phyloP scores from a whole-genome alignment of 1,140 invertebrate genomes.

The Hirudo medicinalis region DNA sequence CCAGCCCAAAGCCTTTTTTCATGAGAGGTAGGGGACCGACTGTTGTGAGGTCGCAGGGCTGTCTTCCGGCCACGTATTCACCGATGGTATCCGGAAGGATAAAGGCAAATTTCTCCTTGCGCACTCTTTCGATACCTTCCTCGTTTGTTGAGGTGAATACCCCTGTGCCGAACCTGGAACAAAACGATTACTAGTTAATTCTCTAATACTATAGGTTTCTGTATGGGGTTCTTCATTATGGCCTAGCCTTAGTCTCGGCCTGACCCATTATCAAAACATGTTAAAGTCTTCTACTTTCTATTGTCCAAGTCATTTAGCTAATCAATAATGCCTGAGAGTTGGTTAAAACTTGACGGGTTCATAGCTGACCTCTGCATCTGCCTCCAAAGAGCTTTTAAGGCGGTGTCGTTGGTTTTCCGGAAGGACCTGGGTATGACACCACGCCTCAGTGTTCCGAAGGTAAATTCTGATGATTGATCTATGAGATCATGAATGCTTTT shows the following conservation, averaged over 20 bases:
- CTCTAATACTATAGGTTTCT: background rate
- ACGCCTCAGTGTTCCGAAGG: constrained; percentile 9
- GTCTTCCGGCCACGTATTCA: constrained; percentile 21
- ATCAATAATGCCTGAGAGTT: too few relatives aligned
- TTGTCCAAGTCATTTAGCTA: background rate
- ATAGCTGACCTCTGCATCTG: background rate
- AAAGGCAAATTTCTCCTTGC: constrained; percentile 14
- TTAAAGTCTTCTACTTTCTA: background rate
- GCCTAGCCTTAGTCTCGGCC: background rate
- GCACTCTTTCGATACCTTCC: constrained; percentile 13
- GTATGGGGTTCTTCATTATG: background rate
- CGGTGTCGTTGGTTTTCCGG: constrained; percentile 7
- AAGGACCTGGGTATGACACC: constrained; percentile 17
- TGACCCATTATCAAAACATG: background rate
- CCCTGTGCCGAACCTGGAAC: background rate
- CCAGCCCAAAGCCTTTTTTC: constrained; percentile 18
- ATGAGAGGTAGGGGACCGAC: constrained; percentile 21
- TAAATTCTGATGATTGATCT: constrained; percentile 17
- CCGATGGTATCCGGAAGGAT: constrained; percentile 16
- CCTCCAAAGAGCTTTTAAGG: constrained; percentile 6
- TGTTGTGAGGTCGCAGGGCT: constrained; percentile 22
- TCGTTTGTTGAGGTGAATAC: constrained; percentile 17
- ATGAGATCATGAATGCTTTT: constrained; percentile 17
- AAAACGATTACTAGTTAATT: background rate
- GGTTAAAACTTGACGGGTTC: too few relatives aligned